A percentile compares a stretch with the other conserved stretches of the same genome.
Evolutionary conservation across 2,888 invertebrate genomes (phyloP).

Genomic region (Cerceris rybyensis): DNA sequence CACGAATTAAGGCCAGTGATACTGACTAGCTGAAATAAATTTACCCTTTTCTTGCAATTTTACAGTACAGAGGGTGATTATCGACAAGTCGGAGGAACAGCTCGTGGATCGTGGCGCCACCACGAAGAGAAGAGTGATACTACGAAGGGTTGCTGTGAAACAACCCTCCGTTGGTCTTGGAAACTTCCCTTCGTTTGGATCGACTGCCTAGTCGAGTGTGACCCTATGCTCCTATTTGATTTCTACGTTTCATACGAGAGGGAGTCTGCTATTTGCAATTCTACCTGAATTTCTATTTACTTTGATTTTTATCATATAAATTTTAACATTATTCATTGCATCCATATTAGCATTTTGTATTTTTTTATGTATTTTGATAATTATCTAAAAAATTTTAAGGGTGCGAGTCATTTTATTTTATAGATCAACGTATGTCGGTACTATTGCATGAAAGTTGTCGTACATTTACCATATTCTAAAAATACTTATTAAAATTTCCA

Average conservation of each 20-base stretch:
- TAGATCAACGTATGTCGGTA: background rate
- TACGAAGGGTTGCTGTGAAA: slow-evolving; percentile 18
- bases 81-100: slow-evolving; percentile 13
- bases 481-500: background rate
- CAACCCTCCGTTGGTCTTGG: slow-evolving; percentile 45
- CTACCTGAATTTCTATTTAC: background rate
- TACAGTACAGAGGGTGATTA: background rate
- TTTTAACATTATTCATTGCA: background rate
- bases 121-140: slow-evolving; percentile 45
- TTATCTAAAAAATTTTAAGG: background rate
- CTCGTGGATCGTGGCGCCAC: slow-evolving; percentile 58
- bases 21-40: background rate
- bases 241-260: slow-evolving; percentile 40
- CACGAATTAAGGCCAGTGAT: background rate
- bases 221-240: slow-evolving; percentile 11
- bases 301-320: background rate
- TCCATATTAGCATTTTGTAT: background rate
- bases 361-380: background rate
- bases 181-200: slow-evolving; percentile 10
- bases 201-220: slow-evolving; percentile 9
- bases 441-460: no score
- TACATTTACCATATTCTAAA: no score
- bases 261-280: slow-evolving; percentile 38
- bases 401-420: background rate
- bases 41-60: background rate